Evolutionary conservation across 1,140 invertebrate species (phyloP).

Genomic region (Drosophila albomicans): DNA sequence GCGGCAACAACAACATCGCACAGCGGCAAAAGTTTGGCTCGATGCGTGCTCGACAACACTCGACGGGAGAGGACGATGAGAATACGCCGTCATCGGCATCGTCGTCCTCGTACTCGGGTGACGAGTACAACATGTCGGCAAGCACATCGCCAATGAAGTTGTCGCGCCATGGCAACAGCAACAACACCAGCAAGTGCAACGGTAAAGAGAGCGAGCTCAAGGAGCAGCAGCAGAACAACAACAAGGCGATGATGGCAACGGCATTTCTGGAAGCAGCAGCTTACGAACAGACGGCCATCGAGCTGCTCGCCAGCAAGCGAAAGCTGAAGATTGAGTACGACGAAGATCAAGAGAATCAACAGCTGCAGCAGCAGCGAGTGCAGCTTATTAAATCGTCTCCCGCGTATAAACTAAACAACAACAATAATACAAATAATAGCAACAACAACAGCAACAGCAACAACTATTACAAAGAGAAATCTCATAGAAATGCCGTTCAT

Average conservation of each 20-base stretch:
- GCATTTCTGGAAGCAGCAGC: constrained; percentile 78
- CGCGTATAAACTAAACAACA: constrained; percentile 80
- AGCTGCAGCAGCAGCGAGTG: constrained; percentile 76
- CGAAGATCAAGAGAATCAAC: constrained; percentile 73
- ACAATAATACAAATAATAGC: constrained; percentile 56
- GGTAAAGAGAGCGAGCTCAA: constrained; percentile 54
- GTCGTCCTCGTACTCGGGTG: constrained; percentile 72
- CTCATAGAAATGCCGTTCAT: constrained; percentile 74
- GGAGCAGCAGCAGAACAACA: constrained; percentile 42
- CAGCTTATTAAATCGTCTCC: constrained; percentile 85
- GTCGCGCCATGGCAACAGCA: constrained; percentile 64
- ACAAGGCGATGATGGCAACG: constrained; percentile 74
- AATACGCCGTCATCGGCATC: constrained; percentile 82
- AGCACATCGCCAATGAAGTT: constrained; percentile 72
- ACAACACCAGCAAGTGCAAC: constrained; percentile 29
- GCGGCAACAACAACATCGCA: constrained; percentile 34
- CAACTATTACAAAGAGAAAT: constrained; percentile 73
- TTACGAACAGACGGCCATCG: constrained; percentile 75
- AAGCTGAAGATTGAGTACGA: constrained; percentile 75
- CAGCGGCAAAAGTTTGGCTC: constrained; percentile 62
- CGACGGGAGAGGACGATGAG: constrained; percentile 81
- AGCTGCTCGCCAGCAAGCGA: constrained; percentile 74
- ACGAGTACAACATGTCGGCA: constrained; percentile 67
- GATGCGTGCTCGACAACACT: constrained; percentile 73
- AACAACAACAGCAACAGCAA: constrained; percentile 55